These are phyloP conservation scores for Perca schrenkii DNA, from an alignment of 2,113 vertebrate species.

Conservation along the genomic window DNA sequence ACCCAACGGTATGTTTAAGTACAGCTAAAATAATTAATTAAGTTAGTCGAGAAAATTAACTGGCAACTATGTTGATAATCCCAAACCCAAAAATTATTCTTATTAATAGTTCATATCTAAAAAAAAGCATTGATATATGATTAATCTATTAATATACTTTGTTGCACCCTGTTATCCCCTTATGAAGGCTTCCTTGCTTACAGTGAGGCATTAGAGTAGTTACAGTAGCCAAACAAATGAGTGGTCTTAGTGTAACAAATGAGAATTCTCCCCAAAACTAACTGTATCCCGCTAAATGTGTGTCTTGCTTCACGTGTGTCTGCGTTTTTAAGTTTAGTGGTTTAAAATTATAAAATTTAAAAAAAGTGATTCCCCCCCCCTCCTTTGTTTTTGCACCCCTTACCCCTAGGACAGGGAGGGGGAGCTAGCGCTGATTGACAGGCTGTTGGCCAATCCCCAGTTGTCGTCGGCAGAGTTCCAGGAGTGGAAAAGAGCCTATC, in stretches of 20 bases:
- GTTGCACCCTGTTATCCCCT: background rate
- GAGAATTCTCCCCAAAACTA: constrained; percentile 34
- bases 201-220: background rate
- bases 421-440: constrained; percentile 97
- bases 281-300: constrained; percentile 59
- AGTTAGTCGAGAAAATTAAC: background rate
- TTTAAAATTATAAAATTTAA: background rate
- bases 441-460: constrained; percentile 93
- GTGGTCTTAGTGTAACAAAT: background rate
- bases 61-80: background rate
- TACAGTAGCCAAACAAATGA: background rate
- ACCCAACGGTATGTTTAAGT: no score
- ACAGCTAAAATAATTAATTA: background rate
- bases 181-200: background rate
- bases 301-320: constrained; percentile 73
- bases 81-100: background rate
- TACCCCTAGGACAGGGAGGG: constrained; percentile 95
- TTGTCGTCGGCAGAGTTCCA: constrained; percentile 97
- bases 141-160: background rate
- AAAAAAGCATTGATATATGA: background rate
- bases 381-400: constrained; percentile 83
- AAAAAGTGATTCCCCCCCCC: constrained; percentile 56
- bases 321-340: constrained; percentile 47
- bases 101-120: background rate
- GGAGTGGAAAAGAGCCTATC: constrained; percentile 97